Conservation (phyloP, 1,140 invertebrate species). For the Branchinecta lynchi region DNA sequence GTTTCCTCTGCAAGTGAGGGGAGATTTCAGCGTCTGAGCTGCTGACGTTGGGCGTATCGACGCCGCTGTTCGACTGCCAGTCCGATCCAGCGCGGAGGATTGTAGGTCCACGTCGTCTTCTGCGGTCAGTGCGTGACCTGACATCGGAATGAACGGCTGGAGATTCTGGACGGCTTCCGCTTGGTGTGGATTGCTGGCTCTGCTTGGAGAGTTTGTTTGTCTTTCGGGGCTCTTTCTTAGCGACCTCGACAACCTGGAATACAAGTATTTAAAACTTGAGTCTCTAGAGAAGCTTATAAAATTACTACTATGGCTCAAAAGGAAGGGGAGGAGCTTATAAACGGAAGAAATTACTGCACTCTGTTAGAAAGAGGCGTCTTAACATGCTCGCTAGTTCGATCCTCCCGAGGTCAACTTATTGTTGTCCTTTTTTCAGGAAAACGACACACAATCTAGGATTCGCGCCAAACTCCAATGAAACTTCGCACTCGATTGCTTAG, state of each 20-base stretch:
- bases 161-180: slow-evolving; percentile 23
- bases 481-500: too few relatives aligned
- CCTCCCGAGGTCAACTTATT: too few relatives aligned
- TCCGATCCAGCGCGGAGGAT: not conserved
- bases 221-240: slow-evolving; percentile 21
- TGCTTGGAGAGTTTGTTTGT: slow-evolving; percentile 7
- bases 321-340: too few relatives aligned
- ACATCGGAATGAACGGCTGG: slow-evolving; percentile 21
- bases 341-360: too few relatives aligned
- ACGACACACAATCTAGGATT: too few relatives aligned
- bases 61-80: not conserved
- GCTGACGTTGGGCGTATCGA: slow-evolving; percentile 14
- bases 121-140: slow-evolving; percentile 11
- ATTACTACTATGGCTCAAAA: too few relatives aligned
- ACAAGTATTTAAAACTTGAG: not conserved
- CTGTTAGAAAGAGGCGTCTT: too few relatives aligned
- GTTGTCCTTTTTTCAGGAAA: too few relatives aligned
- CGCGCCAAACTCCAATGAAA: too few relatives aligned
- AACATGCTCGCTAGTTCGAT: too few relatives aligned
- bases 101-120: slow-evolving; percentile 14
- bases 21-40: slow-evolving; percentile 18
- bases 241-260: slow-evolving; percentile 20
- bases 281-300: too few relatives aligned
- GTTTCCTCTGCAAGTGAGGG: slow-evolving; percentile 12
- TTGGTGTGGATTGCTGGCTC: slow-evolving; percentile 12